Evolutionary conservation across 30 jellyfish, hydroid and myxozoan genomes (phyloP).

Genomic region (Hydractinia echinata): DNA sequence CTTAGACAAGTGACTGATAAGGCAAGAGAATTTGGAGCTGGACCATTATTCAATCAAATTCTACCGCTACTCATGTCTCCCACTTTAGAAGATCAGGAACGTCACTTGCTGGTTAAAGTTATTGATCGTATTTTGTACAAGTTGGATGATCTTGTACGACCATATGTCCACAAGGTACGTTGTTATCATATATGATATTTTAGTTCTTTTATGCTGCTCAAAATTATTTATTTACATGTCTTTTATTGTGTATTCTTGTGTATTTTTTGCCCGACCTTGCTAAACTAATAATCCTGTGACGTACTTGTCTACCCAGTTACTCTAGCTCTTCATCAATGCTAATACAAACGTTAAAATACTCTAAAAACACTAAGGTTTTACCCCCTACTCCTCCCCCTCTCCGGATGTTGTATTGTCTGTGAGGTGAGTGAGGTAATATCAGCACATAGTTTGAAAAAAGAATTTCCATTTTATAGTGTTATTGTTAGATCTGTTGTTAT

Average conservation of each 20-base stretch:
- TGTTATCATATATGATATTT: not conserved
- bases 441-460: not conserved
- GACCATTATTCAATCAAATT: conserved; percentile 98
- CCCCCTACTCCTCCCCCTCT: no score
- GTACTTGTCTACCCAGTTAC: no score
- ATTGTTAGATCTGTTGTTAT: not conserved
- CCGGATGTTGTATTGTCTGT: no score
- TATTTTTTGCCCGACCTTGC: no score
- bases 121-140: conserved; percentile 96
- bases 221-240: no score
- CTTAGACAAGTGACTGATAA: conserved; percentile 96
- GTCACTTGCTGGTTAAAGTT: conserved; percentile 98
- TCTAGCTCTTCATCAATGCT: no score
- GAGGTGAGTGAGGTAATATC: not conserved
- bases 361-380: no score
- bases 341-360: no score
- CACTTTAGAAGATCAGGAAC: conserved; percentile 99
- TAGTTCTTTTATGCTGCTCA: no score
- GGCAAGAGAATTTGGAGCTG: conserved; percentile 99
- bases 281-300: no score
- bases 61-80: conserved; percentile 99
- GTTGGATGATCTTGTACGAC: conserved; percentile 98
- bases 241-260: no score
- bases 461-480: no score
- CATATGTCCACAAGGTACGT: conserved; percentile 97